A percentile compares a stretch with the other conserved stretches of the same genome.
Evolutionary conservation across 1,140 invertebrate genomes (phyloP).

Genomic region (Zaprionus lachaisei): DNA sequence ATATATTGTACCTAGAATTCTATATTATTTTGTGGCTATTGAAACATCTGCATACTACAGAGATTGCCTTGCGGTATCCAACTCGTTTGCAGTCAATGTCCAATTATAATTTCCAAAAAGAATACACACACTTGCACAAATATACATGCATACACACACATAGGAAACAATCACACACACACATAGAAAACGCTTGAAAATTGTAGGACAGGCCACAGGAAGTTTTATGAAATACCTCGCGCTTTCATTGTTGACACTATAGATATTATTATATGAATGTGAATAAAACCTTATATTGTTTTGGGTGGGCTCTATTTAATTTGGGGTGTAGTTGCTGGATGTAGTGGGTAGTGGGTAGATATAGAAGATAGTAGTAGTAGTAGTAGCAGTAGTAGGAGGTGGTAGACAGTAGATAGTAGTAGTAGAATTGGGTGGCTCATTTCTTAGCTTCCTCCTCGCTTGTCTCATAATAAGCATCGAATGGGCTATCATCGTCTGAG

Average conservation of each 20-base stretch:
- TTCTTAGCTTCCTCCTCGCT: slow-evolving; percentile 75
- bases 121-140: slow-evolving; percentile 34
- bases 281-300: slow-evolving; percentile 43
- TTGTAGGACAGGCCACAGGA: slow-evolving; percentile 41
- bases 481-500: slow-evolving; percentile 83
- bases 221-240: slow-evolving; percentile 59
- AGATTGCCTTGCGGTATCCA: slow-evolving; percentile 59
- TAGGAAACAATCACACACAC: slow-evolving; percentile 18
- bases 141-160: slow-evolving; percentile 39
- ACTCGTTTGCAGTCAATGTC: slow-evolving; percentile 45
- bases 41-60: slow-evolving; percentile 38
- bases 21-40: background rate
- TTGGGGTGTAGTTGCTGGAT: slow-evolving; percentile 25
- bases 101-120: background rate
- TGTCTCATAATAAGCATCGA: slow-evolving; percentile 82
- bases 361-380: slow-evolving; percentile 18
- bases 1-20: background rate
- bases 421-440: slow-evolving; percentile 53
- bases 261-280: slow-evolving; percentile 12
- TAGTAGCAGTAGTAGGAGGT: slow-evolving; percentile 18
- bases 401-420: slow-evolving; percentile 23
- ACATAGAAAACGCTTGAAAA: slow-evolving; percentile 17
- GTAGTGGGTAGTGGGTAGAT: slow-evolving; percentile 30
- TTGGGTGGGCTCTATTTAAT: slow-evolving; percentile 32
- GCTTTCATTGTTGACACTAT: slow-evolving; percentile 43